Evolutionary conservation across 2,113 vertebrate species (phyloP), one percentile per base, ranked within the genome.

Genomic region (Montifringilla adamsi): DNA sequence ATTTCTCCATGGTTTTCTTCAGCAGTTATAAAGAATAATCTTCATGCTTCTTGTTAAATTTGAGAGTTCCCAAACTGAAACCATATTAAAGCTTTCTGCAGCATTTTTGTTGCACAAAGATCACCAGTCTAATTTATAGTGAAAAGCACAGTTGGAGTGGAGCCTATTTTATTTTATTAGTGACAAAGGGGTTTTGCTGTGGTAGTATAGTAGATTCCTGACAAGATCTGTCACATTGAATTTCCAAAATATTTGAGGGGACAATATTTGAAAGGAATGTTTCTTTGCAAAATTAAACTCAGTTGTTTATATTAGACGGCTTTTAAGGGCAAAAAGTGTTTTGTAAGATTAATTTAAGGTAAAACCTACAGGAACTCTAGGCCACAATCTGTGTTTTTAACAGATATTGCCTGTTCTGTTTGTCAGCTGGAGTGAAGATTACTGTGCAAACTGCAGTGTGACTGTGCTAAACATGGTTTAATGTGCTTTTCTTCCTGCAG

Each of bases 401-500:
- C 46, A 77, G n/a, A 3, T 81, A 46, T 4, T 73, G 20, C n/a
- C 28, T 62, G 13, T 46, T 70, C 44, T 95, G 31, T 66, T 35
- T 79, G 28, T 81, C n/a, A 19, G 53, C 35, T 63, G 39, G 37
- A 66, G 43, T 58, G 49, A 87, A 79, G 55, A 53, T 62, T 27
- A 67, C n/a, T 24, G 30, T 46, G 28, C 11, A 17, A 63, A 75
- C 8, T 76, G 46, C 73, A 43, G 0, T 46, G 11, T 80, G 52
- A 35, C 18, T 59, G 24, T 44, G 33, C 31, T 33, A 28, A 67
- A 82, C 2, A 2, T 50, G 2, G 62, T 92, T 77, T 92, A 37
- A 84, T 47, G 10, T 84, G 46, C 47, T 94, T 88, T 92, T 49
- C 68, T 75, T 90, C 55, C 93, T 11, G 3, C 97, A 99, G 97